Conservation (phyloP, 2,113 vertebrate genomes). For the Hoplias malabaricus region DNA sequence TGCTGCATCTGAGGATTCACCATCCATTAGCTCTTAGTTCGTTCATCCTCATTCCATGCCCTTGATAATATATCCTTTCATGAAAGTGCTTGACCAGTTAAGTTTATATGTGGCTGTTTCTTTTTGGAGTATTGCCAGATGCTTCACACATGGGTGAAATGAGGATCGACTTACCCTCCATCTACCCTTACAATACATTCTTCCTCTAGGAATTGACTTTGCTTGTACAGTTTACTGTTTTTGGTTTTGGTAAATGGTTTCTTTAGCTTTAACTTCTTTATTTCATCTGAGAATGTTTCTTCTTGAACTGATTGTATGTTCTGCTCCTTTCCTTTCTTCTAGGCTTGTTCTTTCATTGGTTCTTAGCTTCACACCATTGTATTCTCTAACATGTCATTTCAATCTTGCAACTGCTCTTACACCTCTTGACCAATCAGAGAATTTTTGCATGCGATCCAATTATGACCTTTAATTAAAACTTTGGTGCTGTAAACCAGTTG, state of each 20-base stretch:
- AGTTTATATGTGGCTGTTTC: not conserved
- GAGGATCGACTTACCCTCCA: too few relatives aligned
- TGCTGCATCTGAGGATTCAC: slow-evolving; percentile 4
- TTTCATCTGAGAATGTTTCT: not conserved
- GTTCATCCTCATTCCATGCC: not conserved
- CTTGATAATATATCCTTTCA: not conserved
- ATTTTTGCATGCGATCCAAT: too few relatives aligned
- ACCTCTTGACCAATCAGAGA: too few relatives aligned
- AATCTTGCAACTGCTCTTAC: too few relatives aligned
- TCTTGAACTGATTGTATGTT: not conserved
- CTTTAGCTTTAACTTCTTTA: not conserved
- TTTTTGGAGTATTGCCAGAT: slow-evolving; percentile 3
- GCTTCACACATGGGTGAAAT: too few relatives aligned
- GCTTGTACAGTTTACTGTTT: not conserved
- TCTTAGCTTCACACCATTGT: too few relatives aligned
- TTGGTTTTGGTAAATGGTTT: not conserved
- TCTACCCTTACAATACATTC: not conserved
- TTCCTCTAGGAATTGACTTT: not conserved
- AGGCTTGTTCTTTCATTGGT: too few relatives aligned
- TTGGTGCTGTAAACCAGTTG: too few relatives aligned
- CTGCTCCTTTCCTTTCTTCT: not conserved
- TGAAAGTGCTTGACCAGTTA: slow-evolving; percentile 2
- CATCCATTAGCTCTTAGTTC: not conserved
- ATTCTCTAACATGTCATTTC: too few relatives aligned
- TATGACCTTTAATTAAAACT: too few relatives aligned